Percentiles rank a stretch among this genome's conserved stretches.
phyloP scores from a whole-genome alignment of 2,888 invertebrate species.

The Glaucopsyche alexis region DNA sequence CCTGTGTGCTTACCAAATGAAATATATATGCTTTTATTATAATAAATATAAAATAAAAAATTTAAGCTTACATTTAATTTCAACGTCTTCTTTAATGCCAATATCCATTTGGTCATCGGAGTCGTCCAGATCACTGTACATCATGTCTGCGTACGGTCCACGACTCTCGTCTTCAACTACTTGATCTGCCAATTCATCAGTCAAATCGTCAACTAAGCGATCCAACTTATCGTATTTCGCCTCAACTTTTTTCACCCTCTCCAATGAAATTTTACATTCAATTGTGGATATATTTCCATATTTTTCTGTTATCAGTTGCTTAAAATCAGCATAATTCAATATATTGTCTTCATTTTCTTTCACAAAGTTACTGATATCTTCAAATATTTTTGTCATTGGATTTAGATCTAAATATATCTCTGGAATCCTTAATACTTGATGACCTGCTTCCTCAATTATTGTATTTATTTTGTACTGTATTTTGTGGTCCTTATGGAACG shows the following conservation, averaged over 20 bases:
- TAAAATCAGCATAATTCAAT: neutral
- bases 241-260: neutral
- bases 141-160: neutral
- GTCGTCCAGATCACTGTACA: neutral
- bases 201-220: neutral
- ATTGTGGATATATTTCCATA: neutral
- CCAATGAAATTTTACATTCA: neutral
- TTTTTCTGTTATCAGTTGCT: neutral
- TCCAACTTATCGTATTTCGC: neutral
- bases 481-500: neutral
- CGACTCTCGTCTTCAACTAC: neutral
- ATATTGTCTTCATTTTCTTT: neutral
- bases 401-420: neutral
- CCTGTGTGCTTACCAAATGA: no score
- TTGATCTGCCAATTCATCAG: conserved; percentile 28
- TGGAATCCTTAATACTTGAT: neutral
- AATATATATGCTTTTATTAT: no score
- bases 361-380: neutral
- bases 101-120: neutral
- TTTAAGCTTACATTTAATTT: neutral
- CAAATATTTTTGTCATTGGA: neutral
- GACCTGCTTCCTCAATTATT: neutral
- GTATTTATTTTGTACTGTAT: neutral
- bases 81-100: neutral
- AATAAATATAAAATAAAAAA: no score